Base-by-base conservation (phyloP, 2,113 vertebrate species). In the Spilogale gracilis region DNA sequence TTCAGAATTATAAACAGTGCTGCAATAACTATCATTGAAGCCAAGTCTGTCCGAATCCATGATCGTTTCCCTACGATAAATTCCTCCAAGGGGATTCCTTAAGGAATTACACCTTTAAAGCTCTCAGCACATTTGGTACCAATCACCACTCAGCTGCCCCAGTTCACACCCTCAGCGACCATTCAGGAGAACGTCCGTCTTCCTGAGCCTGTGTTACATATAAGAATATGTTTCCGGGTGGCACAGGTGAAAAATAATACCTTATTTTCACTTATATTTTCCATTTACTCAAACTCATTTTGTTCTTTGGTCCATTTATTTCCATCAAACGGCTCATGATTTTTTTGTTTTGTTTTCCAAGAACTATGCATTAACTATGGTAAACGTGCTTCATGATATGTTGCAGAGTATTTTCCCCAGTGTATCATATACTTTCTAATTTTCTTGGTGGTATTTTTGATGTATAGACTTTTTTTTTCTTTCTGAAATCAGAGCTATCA, bases 261-360 rank as follows among this genome's bases (percentile, higher is more conserved):
- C 16, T 54, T 81, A 11, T 71, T 84, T 94, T 83, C 71, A 60
- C 60, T 89, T 69, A 2, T 38, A 91, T 17, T 94, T 85, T 79
- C 90, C 30, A 95, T 67, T 90, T 76, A 20, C 89, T 89, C 43
- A 89, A 79, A 61, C 52, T 52, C 30, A 58, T 71, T 48, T 87
- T 82, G 65, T 89, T 91, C 48, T 89, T 81, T 83, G 58, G 12
- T 83, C 23, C 13, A 58, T 67, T 81, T 80, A 54, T 27, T 78
- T 18, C 71, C 48, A 32, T 52, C 81, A 81, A 73, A 65, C 25
- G 71, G 13, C 52, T 67, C 45, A 30, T 78, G 13, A 38, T 38
- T 38, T 85, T 83, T 89, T 80, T 23, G 52, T 94, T 88, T 78
- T 63, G 2, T 87, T 90, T 86, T 71, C 76, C n/a, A 71, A 96